Evolutionary conservation across 2,113 vertebrate species (phyloP).

Genomic region (Petaurus breviceps): DNA sequence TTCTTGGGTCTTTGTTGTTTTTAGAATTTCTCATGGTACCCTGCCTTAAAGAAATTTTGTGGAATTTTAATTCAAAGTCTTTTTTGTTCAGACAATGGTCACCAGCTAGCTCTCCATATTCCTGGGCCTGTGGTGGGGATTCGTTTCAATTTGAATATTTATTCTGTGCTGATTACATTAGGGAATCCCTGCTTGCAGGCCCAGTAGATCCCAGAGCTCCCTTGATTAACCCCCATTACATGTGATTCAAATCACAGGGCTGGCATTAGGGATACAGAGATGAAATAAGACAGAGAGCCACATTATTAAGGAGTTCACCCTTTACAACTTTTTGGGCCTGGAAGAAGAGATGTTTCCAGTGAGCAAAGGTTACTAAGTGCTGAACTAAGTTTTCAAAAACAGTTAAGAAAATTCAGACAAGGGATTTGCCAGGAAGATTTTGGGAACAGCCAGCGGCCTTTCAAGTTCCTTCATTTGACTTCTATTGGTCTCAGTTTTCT

Average conservation of each 20-base stretch:
- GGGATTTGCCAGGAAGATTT: conserved; percentile 57
- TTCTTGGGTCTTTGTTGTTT: background rate
- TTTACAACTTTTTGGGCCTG: conserved; percentile 3
- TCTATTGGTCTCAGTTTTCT: background rate
- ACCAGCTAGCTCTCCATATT: background rate
- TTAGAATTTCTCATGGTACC: background rate
- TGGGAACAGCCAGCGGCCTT: conserved; percentile 61
- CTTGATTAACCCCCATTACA: background rate
- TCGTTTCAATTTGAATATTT: background rate
- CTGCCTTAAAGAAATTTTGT: background rate
- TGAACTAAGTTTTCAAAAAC: conserved; percentile 15
- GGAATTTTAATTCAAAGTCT: background rate
- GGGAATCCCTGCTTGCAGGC: background rate
- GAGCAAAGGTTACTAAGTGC: conserved; percentile 57
- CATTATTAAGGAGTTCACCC: background rate
- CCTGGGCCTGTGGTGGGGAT: background rate
- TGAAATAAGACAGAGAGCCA: background rate
- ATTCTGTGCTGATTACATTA: background rate
- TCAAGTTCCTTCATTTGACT: conserved; percentile 35
- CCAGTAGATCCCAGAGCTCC: background rate
- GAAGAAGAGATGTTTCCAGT: conserved; percentile 53
- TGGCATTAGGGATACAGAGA: background rate
- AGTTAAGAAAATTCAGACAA: conserved; percentile 51
- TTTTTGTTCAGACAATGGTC: background rate
- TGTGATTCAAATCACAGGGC: background rate